These are phyloP conservation scores for Callocephalon fimbriatum DNA, from an alignment of 2,113 vertebrate species.

Conservation along the genomic window DNA sequence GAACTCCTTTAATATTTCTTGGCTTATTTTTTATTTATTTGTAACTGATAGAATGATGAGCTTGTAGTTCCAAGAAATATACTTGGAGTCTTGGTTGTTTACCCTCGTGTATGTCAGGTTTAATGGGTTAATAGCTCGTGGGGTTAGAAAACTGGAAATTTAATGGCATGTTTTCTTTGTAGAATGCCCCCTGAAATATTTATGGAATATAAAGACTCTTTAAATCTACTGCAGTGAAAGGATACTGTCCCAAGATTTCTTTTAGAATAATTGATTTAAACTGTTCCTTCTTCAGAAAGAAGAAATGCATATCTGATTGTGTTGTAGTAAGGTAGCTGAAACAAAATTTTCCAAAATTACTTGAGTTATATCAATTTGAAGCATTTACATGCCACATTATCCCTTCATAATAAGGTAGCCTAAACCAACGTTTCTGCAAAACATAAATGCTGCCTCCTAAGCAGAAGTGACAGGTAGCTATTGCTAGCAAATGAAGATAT, in stretches of 20 bases:
- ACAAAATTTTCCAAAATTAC: neutral
- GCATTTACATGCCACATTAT: neutral
- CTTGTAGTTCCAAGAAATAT: neutral
- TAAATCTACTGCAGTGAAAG: neutral
- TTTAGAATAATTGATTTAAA: neutral
- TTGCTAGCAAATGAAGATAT: neutral
- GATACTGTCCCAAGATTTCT: neutral
- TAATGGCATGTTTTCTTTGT: neutral
- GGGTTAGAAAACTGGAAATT: neutral
- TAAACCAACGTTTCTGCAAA: neutral
- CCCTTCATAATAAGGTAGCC: neutral
- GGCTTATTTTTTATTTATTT: slow-evolving; percentile 22
- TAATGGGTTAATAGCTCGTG: neutral
- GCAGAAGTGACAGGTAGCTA: neutral
- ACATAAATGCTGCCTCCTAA: neutral
- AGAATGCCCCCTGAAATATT: neutral
- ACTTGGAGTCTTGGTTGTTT: neutral
- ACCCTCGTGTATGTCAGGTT: neutral
- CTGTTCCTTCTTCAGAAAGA: neutral
- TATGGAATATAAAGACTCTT: neutral
- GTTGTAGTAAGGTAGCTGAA: neutral
- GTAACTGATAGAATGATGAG: slow-evolving; percentile 16
- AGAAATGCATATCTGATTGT: neutral
- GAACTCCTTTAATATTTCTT: slow-evolving; percentile 65
- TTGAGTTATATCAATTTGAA: neutral